These are phyloP conservation scores for Epicampocera succincta DNA, from an alignment of 2,888 invertebrate genomes.

Conservation along the genomic window DNA sequence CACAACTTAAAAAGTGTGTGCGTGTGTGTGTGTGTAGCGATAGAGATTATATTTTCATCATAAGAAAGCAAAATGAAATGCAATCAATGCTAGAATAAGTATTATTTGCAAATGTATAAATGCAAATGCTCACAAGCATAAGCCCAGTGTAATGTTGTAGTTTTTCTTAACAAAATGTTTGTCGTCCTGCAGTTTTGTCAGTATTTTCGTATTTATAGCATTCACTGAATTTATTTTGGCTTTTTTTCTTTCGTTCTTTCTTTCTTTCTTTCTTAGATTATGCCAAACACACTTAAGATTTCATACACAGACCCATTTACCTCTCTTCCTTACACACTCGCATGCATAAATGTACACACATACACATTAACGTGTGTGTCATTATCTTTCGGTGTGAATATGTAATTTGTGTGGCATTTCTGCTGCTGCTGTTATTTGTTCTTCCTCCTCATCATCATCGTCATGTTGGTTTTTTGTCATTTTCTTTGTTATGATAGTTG, in stretches of 20 bases:
- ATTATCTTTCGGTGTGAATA: conserved; percentile 56
- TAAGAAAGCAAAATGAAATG: conserved; percentile 32
- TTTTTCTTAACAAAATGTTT: neutral
- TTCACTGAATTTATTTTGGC: conserved; percentile 42
- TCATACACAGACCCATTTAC: neutral
- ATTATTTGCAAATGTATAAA: conserved; percentile 17
- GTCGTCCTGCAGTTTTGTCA: conserved; percentile 32
- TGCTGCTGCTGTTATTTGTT: conserved; percentile 14
- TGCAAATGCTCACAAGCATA: neutral
- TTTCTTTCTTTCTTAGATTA: conserved; percentile 6
- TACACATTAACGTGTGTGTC: neutral
- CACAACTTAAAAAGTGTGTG: conserved; percentile 4
- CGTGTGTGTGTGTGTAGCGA: neutral
- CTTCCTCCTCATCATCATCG: conserved; percentile 2
- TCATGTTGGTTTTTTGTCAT: conserved; percentile 16
- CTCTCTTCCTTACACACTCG: no score
- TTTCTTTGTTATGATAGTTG: conserved; percentile 40
- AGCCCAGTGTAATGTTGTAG: neutral
- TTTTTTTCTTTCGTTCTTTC: conserved; percentile 15
- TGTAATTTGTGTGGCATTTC: conserved; percentile 61
- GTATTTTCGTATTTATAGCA: conserved; percentile 42
- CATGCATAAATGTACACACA: no score
- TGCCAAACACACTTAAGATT: neutral
- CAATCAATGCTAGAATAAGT: conserved; percentile 41
- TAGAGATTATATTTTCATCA: no score